Evolutionary conservation across 1,140 invertebrate genomes (phyloP).

Genomic region (Ceratosolen solmsi): DNA sequence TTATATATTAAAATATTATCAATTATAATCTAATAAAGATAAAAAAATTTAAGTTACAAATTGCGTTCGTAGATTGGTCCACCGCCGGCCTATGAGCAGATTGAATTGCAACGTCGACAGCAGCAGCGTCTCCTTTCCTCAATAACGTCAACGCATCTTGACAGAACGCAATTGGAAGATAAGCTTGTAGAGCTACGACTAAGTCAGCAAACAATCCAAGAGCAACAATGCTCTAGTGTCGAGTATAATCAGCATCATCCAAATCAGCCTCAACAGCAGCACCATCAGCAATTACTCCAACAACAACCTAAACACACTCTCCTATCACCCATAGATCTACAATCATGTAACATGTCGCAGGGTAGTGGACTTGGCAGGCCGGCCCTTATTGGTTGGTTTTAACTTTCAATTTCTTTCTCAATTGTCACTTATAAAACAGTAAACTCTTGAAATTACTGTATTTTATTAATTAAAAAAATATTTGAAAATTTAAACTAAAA

Average conservation of each 20-base stretch:
- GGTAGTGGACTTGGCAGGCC: constrained; percentile 76
- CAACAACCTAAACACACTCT: constrained; percentile 56
- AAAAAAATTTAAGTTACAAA: neutral
- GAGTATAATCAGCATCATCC: constrained; percentile 54
- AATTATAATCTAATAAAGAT: too few species aligned
- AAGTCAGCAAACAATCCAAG: constrained; percentile 68
- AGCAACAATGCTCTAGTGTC: constrained; percentile 58
- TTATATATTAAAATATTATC: too few species aligned
- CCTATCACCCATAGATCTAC: constrained; percentile 68
- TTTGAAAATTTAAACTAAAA: too few species aligned
- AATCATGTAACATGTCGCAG: constrained; percentile 74
- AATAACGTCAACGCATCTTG: constrained; percentile 60
- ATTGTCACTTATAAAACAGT: too few species aligned
- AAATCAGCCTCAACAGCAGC: constrained; percentile 9
- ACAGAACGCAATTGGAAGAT: constrained; percentile 72
- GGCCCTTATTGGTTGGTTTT: constrained; percentile 56
- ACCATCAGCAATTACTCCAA: neutral
- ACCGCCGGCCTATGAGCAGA: constrained; percentile 81
- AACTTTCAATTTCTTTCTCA: too few species aligned
- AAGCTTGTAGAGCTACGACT: constrained; percentile 72
- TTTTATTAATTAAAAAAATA: too few species aligned
- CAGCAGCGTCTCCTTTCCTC: constrained; percentile 60
- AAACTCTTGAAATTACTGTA: too few species aligned
- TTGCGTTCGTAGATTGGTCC: constrained; percentile 72
- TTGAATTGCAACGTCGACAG: constrained; percentile 73